Evolutionary conservation across 1,140 invertebrate species (phyloP), one percentile per base, ranked within the genome.

Genomic region (Drosophila seguyi): DNA sequence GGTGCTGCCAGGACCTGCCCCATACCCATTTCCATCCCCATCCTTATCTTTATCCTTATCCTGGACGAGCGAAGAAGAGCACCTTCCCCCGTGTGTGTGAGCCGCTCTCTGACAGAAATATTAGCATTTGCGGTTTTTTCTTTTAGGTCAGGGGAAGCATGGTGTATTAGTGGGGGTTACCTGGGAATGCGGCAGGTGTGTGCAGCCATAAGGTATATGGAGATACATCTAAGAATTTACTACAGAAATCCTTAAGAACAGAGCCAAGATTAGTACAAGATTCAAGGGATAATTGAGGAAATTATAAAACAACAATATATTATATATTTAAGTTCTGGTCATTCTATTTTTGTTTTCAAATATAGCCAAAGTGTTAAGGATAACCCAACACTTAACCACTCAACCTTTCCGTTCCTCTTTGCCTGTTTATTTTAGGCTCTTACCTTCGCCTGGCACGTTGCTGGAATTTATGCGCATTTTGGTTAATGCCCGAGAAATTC

Each of bases 91-190:
- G 34, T 71, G 31, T 63, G 55, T 31, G 48, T 47, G 22, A 57
- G 72, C 55, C 57, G 50, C 65, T 76, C 62, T 79, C 85, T 90
- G 85, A 90, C 85, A 90, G 85, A 90, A 90, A 79, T 90, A 90
- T 90, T 81, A 90, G 81, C 85, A 90, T 90, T 90, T 85, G 85
- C 67, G 85, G 85, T 79, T 52, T 50, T 71, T 20, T 18, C 34
- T 65, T 58, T 38, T 29, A 34, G 57, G 22, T 11, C 4, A 14
- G 16, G 20, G 31, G 7, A 25, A 47, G 7, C 13, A 25, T 47
- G 45, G 45, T 14, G 42, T 22, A 29, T 22, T 76, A 39, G 50
- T 44, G 42, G 42, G 42, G 6, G 39, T 20, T 76, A 39, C 62
- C 56, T 88, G 84, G 58, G 80, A 88, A 84, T 42, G 76, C 63